Evolutionary conservation across 1,140 invertebrate species (phyloP).

Genomic region (Yoshiicerus persimilis): DNA sequence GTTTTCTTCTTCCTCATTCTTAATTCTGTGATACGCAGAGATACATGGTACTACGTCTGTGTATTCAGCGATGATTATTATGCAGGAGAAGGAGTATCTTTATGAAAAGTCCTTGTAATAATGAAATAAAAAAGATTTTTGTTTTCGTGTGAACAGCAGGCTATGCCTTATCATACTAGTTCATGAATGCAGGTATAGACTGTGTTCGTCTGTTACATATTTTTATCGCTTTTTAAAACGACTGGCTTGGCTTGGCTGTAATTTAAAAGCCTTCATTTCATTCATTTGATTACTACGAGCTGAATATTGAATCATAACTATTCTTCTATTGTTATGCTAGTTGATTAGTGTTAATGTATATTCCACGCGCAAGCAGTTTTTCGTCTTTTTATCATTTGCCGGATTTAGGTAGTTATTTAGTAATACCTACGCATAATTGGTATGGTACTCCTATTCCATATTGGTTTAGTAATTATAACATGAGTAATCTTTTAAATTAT

Average conservation of each 20-base stretch:
- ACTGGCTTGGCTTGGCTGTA: no score
- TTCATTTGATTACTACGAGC: not conserved
- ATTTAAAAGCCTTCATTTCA: not conserved
- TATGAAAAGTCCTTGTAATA: not conserved
- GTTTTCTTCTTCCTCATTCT: conserved; percentile 7
- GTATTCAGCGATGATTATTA: conserved; percentile 7
- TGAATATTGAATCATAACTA: not conserved
- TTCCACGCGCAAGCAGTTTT: not conserved
- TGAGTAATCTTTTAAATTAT: not conserved
- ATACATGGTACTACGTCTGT: not conserved
- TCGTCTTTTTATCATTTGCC: not conserved
- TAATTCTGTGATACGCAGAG: not conserved
- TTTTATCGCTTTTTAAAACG: not conserved
- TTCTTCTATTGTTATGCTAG: not conserved
- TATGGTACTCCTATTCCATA: not conserved
- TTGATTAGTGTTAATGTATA: not conserved
- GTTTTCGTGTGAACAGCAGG: not conserved
- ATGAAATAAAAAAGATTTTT: not conserved
- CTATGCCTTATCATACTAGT: not conserved
- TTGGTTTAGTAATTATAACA: not conserved
- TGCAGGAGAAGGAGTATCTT: not conserved
- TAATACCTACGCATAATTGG: no score
- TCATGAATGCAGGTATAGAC: no score
- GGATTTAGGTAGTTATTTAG: no score
- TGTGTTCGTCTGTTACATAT: not conserved